Percentiles rank a stretch among this genome's conserved stretches.
These are phyloP conservation scores for Apodemia mormo DNA, from an alignment of 2,888 invertebrate species.

Conservation along the genomic window DNA sequence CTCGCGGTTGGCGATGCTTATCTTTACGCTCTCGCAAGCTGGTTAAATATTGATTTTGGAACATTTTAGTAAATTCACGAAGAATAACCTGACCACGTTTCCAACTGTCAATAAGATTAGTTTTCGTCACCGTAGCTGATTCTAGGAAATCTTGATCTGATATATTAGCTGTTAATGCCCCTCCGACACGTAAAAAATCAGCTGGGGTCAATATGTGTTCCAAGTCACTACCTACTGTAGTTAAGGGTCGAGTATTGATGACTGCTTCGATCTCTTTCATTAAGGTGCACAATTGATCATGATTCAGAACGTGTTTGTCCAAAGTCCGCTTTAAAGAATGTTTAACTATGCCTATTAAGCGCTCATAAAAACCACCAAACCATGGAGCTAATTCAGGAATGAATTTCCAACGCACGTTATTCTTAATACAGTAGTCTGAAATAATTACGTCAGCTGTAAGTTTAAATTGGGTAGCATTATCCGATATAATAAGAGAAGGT, in stretches of 20 bases:
- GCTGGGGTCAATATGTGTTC: slow-evolving; percentile 24
- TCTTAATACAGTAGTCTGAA: slow-evolving; percentile 22
- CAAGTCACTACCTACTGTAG: slow-evolving; percentile 23
- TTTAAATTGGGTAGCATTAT: slow-evolving; percentile 38
- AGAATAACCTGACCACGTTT: slow-evolving; percentile 29
- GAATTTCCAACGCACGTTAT: slow-evolving; percentile 25
- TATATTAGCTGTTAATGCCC: background rate
- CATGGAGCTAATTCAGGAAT: slow-evolving; percentile 31
- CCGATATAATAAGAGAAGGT: slow-evolving; percentile 31
- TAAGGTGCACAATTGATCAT: slow-evolving; percentile 27
- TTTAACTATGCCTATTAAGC: slow-evolving; percentile 27
- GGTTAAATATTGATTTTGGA: slow-evolving; percentile 24
- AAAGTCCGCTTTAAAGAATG: slow-evolving; percentile 26
- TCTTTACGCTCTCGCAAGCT: slow-evolving; percentile 25
- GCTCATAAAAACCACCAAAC: slow-evolving; percentile 32
- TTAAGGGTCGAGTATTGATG: slow-evolving; percentile 28
- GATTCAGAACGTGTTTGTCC: slow-evolving; percentile 27
- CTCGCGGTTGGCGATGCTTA: slow-evolving; percentile 26
- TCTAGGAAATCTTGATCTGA: slow-evolving; percentile 2
- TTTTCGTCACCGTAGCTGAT: slow-evolving; percentile 26
- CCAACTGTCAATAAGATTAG: slow-evolving; percentile 31
- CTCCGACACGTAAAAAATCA: slow-evolving; percentile 20
- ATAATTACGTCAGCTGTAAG: slow-evolving; percentile 29
- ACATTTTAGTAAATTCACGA: slow-evolving; percentile 37
- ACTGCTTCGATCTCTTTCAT: slow-evolving; percentile 31